These are phyloP conservation scores for Micromussa lordhowensis DNA, from an alignment of 92 coral and sea anemone species.

Conservation along the genomic window DNA sequence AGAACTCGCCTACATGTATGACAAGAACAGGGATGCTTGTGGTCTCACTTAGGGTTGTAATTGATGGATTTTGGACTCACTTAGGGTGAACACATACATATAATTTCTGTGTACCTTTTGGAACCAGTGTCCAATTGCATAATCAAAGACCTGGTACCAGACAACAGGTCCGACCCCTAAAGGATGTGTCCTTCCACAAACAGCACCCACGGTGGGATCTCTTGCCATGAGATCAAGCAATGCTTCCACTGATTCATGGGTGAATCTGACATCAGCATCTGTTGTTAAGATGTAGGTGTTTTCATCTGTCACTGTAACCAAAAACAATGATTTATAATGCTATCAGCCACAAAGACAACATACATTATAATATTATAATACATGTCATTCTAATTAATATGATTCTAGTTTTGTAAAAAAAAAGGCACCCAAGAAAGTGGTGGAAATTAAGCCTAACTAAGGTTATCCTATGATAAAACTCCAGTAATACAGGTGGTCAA, in stretches of 20 bases:
- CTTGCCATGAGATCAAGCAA: conserved; percentile 88
- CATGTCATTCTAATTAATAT: too few relatives aligned
- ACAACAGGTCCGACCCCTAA: conserved; percentile 93
- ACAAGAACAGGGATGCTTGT: too few relatives aligned
- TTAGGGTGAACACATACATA: too few relatives aligned
- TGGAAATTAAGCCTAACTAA: too few relatives aligned
- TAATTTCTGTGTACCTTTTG: conserved; percentile 75
- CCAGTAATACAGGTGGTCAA: too few relatives aligned
- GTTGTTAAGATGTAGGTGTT: conserved; percentile 95
- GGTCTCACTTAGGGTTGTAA: too few relatives aligned
- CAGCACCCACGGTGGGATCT: conserved; percentile 91
- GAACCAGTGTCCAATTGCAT: conserved; percentile 98
- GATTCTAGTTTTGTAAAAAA: too few relatives aligned
- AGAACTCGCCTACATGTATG: too few relatives aligned
- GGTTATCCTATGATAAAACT: too few relatives aligned
- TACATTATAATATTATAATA: too few relatives aligned
- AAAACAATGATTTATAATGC: neutral
- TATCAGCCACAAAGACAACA: neutral
- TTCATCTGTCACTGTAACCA: conserved; percentile 80
- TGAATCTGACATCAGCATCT: conserved; percentile 93
- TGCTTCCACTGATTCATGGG: conserved; percentile 95
- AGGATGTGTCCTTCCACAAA: conserved; percentile 96
- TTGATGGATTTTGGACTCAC: too few relatives aligned
- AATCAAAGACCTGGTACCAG: conserved; percentile 98
- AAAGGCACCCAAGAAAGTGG: too few relatives aligned